Evolutionary conservation across 1,140 invertebrate genomes (phyloP), one percentile per base, ranked within the genome.

Genomic region (Zophobas atratus): DNA sequence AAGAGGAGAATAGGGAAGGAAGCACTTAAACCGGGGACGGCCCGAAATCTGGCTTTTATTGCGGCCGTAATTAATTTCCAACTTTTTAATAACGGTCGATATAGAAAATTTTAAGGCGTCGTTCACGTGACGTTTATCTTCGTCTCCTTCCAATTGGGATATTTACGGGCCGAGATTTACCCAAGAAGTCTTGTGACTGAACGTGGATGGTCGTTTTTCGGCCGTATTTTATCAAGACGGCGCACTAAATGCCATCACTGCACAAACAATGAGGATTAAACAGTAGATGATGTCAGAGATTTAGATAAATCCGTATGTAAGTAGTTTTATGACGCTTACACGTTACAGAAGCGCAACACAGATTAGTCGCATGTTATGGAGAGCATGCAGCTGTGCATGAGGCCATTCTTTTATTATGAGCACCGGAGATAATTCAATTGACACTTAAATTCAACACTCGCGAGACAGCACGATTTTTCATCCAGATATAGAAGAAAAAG

Each of bases 1-100:
- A 75, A 76, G 41, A 73, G 70, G 70, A 72, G 70, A 72, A 72
- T 72, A 56, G 70, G 70, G 60, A 67, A 67, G 60, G 60, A 67
- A 67, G 60, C 60, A 67, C 60, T 67, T 67, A 67, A 67, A 67
- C 60, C 38, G 38, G n/a, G 60, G 39, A 67, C 60, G 20, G 60
- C 36, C 60, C 60, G 60, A 67, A 67, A 67, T 67, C 60, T 67
- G 60, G 60, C 60, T 67, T 67, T 67, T 67, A 67, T 67, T 67
- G 60, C 60, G 39, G 60, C 60, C 39, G 60, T 67, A 67, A 67
- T 67, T 67, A 67, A 67, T 67, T 67, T 43, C 39, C 60, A 67
- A 67, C 60, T 67, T 67, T 67, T 67, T 67, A 67, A 67, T 67
- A 67, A 67, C 39, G 60, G 60, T 43, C 60, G 60, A 67, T 67